Conservation (phyloP, 2,113 vertebrate species). For the Pseudorectes ferrugineus region DNA sequence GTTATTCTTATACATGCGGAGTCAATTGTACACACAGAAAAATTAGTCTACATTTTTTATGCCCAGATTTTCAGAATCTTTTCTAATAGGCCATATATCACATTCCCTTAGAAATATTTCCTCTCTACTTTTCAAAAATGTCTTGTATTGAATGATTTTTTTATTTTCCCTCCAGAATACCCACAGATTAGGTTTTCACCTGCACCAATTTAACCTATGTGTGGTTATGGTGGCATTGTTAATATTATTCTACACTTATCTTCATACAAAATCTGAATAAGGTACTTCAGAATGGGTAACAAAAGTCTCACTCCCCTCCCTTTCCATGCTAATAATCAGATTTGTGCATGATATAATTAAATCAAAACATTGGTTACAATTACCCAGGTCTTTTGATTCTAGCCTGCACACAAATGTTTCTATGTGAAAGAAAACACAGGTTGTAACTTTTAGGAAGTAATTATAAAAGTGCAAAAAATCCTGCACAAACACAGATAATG, state of each 20-base stretch:
- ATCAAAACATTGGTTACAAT: not conserved
- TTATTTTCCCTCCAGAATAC: not conserved
- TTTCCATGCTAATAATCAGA: not conserved
- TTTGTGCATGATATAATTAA: not conserved
- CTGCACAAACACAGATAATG: not conserved
- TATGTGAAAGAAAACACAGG: not conserved
- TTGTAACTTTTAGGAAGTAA: not conserved
- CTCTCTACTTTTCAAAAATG: not conserved
- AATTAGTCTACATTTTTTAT: not conserved
- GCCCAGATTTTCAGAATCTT: not conserved
- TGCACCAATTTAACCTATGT: not conserved
- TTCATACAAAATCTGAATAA: not conserved
- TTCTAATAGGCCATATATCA: not conserved
- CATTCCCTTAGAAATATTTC: constrained; percentile 2
- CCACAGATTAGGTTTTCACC: not conserved
- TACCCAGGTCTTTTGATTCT: not conserved
- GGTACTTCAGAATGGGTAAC: not conserved
- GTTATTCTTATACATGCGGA: not conserved
- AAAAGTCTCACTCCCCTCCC: not conserved
- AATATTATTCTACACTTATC: not conserved
- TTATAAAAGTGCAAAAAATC: not conserved
- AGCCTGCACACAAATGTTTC: not conserved
- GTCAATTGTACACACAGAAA: not conserved
- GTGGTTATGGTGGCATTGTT: not conserved
- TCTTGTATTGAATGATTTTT: not conserved